These are phyloP conservation scores for Tenebrosternarchus preto DNA, from an alignment of 2,113 vertebrate genomes.

Conservation along the genomic window DNA sequence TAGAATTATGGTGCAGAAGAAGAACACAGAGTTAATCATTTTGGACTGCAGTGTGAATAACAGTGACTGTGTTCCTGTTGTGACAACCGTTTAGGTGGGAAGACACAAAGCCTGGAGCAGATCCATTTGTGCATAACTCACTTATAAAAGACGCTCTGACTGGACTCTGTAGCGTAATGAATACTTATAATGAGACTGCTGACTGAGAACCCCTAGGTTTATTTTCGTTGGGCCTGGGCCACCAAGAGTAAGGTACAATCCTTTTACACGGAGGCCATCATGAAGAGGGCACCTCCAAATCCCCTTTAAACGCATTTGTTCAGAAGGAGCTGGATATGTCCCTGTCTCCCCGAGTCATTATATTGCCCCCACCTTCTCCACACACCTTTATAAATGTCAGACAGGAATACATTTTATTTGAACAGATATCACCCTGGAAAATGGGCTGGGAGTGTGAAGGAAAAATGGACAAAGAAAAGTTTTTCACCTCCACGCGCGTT, in stretches of 20 bases:
- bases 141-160: slow-evolving; percentile 27
- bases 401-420: slow-evolving; percentile 93
- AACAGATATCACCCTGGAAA: slow-evolving; percentile 84
- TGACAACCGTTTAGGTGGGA: neutral
- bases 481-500: slow-evolving; percentile 80
- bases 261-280: slow-evolving; percentile 3
- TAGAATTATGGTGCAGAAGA: neutral
- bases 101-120: neutral
- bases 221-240: neutral
- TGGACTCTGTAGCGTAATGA: neutral
- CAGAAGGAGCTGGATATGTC: slow-evolving; percentile 76
- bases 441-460: slow-evolving; percentile 64
- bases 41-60: neutral
- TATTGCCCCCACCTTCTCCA: slow-evolving; percentile 80
- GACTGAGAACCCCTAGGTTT: neutral
- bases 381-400: slow-evolving; percentile 90
- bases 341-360: slow-evolving; percentile 83
- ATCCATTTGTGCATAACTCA: neutral
- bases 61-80: neutral
- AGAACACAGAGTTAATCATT: slow-evolving; percentile 15
- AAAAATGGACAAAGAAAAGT: slow-evolving; percentile 66
- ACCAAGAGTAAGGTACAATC: neutral
- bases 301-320: slow-evolving; percentile 76
- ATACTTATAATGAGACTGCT: neutral
- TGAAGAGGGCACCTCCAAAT: slow-evolving; percentile 53